phyloP scores from a whole-genome alignment of 1,140 invertebrate species.

The Camponotus pennsylvanicus region DNA sequence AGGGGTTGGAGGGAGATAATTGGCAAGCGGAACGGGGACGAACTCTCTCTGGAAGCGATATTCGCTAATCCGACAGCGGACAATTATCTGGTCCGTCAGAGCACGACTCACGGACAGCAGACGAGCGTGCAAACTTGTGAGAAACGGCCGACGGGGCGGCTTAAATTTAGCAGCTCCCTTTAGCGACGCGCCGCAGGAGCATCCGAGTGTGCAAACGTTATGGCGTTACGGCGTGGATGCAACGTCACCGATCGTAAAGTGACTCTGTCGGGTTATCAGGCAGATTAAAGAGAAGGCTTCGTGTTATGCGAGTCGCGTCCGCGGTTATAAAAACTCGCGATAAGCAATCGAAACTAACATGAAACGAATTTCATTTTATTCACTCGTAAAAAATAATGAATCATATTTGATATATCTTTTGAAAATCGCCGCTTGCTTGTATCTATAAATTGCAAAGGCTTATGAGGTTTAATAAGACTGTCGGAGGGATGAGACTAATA shows the following conservation, averaged over 20 bases:
- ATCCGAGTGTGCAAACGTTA: conserved; percentile 60
- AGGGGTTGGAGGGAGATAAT: conserved; percentile 59
- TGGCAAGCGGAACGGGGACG: conserved; percentile 65
- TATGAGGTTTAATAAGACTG: not conserved
- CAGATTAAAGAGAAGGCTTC: conserved; percentile 29
- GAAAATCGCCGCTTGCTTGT: conserved; percentile 3
- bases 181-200: conserved; percentile 52
- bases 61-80: conserved; percentile 75
- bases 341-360: conserved; percentile 6
- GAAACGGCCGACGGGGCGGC: conserved; percentile 69
- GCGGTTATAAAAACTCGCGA: not conserved
- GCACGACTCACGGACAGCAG: conserved; percentile 62
- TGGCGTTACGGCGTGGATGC: conserved; percentile 34
- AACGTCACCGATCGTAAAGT: conserved; percentile 55
- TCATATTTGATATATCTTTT: not conserved
- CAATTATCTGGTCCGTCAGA: conserved; percentile 77
- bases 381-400: not conserved
- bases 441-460: conserved; percentile 2
- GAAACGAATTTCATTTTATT: conserved; percentile 5
- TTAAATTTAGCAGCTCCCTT: conserved; percentile 75
- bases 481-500: not conserved
- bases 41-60: conserved; percentile 64
- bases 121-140: conserved; percentile 71
- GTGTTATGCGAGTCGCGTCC: not conserved
- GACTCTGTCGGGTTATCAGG: conserved; percentile 10